Percentiles rank a stretch among this genome's conserved stretches.
phyloP scores from a whole-genome alignment of 92 coral and sea anemone genomes.

The Isaurus tuberculatus region DNA sequence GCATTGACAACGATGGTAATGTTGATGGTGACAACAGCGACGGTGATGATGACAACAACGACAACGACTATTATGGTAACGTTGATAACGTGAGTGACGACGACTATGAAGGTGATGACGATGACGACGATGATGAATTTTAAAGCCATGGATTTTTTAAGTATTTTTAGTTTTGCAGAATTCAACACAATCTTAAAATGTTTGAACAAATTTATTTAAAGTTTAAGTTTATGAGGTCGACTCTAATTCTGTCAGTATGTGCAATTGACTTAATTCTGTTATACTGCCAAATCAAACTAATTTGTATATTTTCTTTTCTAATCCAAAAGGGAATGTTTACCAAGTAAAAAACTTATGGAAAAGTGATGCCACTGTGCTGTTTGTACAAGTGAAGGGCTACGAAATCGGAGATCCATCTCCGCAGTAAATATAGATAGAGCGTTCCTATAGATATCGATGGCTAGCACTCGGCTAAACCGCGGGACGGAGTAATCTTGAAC shows the following conservation, averaged over 20 bases:
- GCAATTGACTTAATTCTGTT: neutral
- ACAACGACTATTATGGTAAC: no score
- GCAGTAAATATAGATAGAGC: neutral
- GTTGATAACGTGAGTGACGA: neutral
- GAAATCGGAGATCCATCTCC: no score
- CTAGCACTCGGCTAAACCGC: no score
- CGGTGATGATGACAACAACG: neutral
- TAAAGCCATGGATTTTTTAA: no score
- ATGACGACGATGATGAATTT: neutral
- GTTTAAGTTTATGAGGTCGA: no score
- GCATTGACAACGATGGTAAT: neutral
- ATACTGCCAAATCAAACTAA: neutral
- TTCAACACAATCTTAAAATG: no score
- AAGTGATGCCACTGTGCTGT: slow-evolving; percentile 70
- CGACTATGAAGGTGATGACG: neutral
- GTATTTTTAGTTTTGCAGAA: no score
- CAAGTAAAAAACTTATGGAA: slow-evolving; percentile 69
- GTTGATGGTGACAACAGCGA: neutral
- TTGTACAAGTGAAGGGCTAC: slow-evolving; percentile 83
- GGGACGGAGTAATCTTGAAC: no score
- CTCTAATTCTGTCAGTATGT: no score
- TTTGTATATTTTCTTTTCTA: neutral
- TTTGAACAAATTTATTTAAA: no score
- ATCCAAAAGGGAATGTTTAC: slow-evolving; percentile 76
- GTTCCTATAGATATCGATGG: no score